A percentile compares a stretch with the other conserved stretches of the same genome.
phyloP scores from a whole-genome alignment of 2,888 invertebrate genomes.

The Ochropleura leucogaster region DNA sequence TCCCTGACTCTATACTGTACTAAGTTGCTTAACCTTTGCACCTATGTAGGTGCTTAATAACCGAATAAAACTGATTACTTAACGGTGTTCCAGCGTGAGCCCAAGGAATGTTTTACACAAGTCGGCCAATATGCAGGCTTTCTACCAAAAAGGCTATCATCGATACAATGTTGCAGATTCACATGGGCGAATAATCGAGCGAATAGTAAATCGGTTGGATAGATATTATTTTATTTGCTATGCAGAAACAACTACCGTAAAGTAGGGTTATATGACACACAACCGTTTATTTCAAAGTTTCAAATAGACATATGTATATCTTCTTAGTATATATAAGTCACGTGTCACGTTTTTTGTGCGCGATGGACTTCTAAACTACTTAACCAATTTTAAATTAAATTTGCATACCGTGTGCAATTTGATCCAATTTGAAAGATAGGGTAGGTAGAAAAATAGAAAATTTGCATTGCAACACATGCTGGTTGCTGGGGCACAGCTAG shows the following conservation, averaged over 20 bases:
- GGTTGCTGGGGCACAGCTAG: no score
- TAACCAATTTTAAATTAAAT: no score
- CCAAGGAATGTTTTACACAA: slow-evolving; percentile 58
- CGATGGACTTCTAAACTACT: no score
- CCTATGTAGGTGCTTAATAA: slow-evolving; percentile 35
- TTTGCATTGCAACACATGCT: no score
- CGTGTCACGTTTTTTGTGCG: no score
- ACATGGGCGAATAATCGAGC: neutral
- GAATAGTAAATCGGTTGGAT: slow-evolving; percentile 35
- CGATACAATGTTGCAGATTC: slow-evolving; percentile 20
- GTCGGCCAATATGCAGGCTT: slow-evolving; percentile 45
- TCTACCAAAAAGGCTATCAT: slow-evolving; percentile 33
- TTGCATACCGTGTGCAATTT: no score
- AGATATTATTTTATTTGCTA: slow-evolving; percentile 23
- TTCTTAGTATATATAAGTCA: no score
- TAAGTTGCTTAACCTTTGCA: neutral
- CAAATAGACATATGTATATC: no score
- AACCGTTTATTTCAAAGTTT: no score
- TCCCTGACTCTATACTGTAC: neutral
- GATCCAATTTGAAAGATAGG: no score
- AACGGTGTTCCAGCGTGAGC: slow-evolving; percentile 41
- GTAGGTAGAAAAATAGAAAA: no score
- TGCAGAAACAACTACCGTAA: slow-evolving; percentile 12
- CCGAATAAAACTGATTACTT: slow-evolving; percentile 47
- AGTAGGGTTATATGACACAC: no score